A percentile compares a stretch with the other conserved stretches of the same genome.
phyloP scores from a whole-genome alignment of 1,140 invertebrate genomes.

The Adelges cooleyi region DNA sequence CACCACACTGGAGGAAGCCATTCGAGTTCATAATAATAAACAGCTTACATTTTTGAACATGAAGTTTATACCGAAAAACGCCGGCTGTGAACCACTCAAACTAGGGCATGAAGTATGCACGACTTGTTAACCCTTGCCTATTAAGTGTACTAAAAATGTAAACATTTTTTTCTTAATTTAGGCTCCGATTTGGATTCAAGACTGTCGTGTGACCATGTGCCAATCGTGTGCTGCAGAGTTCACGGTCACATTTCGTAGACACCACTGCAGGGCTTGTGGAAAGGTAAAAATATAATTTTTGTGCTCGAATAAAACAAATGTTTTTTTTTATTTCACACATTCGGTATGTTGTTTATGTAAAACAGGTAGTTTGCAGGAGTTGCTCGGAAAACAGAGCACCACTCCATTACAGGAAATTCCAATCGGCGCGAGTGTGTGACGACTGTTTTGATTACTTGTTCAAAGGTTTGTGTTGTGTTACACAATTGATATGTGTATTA shows the following conservation, averaged over 20 bases:
- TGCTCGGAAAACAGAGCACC: slow-evolving; percentile 58
- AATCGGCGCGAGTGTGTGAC: slow-evolving; percentile 48
- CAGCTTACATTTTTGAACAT: slow-evolving; percentile 43
- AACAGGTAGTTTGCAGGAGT: slow-evolving; percentile 53
- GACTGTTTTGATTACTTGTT: slow-evolving; percentile 45
- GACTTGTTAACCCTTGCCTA: no score
- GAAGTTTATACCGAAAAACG: slow-evolving; percentile 38
- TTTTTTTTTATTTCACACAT: no score
- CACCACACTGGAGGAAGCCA: slow-evolving; percentile 48
- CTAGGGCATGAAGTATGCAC: slow-evolving; percentile 18
- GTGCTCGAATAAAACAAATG: neutral
- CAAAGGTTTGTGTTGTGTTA: slow-evolving; percentile 33
- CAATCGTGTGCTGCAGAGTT: slow-evolving; percentile 60
- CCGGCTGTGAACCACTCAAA: slow-evolving; percentile 28
- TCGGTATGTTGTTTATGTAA: neutral
- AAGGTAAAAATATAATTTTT: slow-evolving; percentile 48
- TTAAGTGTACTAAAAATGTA: no score
- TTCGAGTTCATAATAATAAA: slow-evolving; percentile 46
- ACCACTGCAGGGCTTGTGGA: slow-evolving; percentile 65
- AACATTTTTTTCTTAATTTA: slow-evolving; percentile 30
- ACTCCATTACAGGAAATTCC: slow-evolving; percentile 51
- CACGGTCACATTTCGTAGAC: slow-evolving; percentile 58
- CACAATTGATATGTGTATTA: neutral
- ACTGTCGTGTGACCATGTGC: slow-evolving; percentile 57
- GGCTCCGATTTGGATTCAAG: slow-evolving; percentile 56